Evolutionary conservation across 2,113 vertebrate species (phyloP), one percentile per base, ranked within the genome.

Genomic region (Eudyptes chrysolophus): DNA sequence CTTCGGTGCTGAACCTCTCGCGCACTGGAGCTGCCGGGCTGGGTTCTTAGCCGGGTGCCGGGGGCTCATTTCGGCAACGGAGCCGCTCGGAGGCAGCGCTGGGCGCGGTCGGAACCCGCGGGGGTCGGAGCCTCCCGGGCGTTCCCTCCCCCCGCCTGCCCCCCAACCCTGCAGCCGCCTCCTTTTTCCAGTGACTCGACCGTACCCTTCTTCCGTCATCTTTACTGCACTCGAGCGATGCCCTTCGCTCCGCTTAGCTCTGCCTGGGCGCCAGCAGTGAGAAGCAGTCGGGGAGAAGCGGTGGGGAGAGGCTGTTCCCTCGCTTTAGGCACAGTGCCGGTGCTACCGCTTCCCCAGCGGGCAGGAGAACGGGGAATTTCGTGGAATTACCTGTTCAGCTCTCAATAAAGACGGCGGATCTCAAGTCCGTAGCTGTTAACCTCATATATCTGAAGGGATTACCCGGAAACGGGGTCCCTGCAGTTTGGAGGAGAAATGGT

Each of bases 41-140:
- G n/a, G 0, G 2, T n/a, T 20, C 16, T 17, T 10, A 10, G 4
- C 27, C 1, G 2, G 7, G 1, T 44, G 6, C 20, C 13, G 21
- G 15, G 15, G n/a, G 5, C 18, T 70, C 36, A 0, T 65, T 80
- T 42, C 6, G 13, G 5, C 21, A 30, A 1, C 25, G 13, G 61
- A 48, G 34, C 18, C 9, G 7, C 57, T 44, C 11, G 32, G n/a
- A 52, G 42, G 38, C 21, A 38, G 52, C 13, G 11, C 54, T 13
- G n/a, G 7, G n/a, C 3, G 36, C 32, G 4, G 24, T 19, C 32
- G 46, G 54, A 86, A 18, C 19, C 6, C 3, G 11, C 9, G 7
- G 25, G 7, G 34, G 2, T 4, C 6, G 11, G 13, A 69, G 13
- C 11, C 3, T n/a, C 20, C 20, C 5, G 4, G 6, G 3, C 10